A percentile compares a stretch with the other conserved stretches of the same genome.
These are phyloP conservation scores for Podarcis lilfordi DNA, from an alignment of 2,797 vertebrate species.

Conservation along the genomic window DNA sequence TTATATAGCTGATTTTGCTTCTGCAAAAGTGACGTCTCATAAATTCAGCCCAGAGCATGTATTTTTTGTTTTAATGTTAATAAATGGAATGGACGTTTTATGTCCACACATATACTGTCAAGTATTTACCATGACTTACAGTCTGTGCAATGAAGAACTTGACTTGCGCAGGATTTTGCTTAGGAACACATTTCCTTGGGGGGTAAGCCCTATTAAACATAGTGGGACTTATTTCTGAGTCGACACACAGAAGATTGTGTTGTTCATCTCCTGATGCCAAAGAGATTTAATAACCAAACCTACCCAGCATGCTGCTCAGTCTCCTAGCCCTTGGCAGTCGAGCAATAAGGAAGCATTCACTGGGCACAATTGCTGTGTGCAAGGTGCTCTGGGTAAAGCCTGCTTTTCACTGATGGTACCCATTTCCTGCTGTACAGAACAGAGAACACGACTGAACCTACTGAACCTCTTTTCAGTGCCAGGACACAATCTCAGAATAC, in stretches of 20 bases:
- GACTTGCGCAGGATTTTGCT: background rate
- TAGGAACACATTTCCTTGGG: background rate
- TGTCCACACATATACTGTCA: background rate
- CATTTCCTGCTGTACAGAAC: no score
- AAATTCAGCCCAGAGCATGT: background rate
- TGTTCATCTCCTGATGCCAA: background rate
- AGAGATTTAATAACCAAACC: background rate
- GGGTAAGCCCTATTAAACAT: background rate
- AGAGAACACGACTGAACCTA: background rate
- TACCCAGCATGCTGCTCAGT: constrained; percentile 35
- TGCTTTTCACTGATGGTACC: background rate
- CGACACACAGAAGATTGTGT: background rate
- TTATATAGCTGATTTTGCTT: background rate
- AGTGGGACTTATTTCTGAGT: background rate
- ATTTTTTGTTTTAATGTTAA: background rate
- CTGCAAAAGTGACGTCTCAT: background rate
- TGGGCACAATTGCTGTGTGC: constrained; percentile 6
- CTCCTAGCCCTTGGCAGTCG: background rate
- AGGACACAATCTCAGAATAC: background rate
- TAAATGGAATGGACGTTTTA: constrained; percentile 2
- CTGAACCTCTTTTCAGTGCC: no score
- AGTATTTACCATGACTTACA: background rate
- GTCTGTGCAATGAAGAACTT: background rate
- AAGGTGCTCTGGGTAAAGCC: background rate
- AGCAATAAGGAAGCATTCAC: rapidly evolving